Base-by-base conservation (phyloP, 1,140 invertebrate species). In the Neodiprion lecontei region DNA sequence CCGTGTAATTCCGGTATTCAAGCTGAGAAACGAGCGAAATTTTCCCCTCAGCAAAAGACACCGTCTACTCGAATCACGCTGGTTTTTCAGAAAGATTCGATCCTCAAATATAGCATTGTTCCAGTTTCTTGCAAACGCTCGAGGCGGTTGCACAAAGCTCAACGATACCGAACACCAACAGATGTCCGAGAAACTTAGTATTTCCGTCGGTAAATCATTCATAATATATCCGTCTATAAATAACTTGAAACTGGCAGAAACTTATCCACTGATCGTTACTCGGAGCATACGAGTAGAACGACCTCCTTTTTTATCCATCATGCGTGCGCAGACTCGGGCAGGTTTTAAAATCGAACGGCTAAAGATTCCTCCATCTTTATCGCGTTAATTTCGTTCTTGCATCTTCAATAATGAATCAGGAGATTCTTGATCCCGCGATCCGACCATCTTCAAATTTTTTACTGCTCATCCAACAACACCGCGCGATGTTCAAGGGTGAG, bases 161-260 rank as follows among this genome's bases (percentile, higher is more conserved):
- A 40, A 40, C 28, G 28, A 40, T 40, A 40, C 5, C 28, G 28
- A 5, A 40, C 28, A 40, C 28, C 11, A 17, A 12, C 53, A 61
- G 53, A 61, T 9, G 53, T 61, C 53, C 53, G 53, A 61, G 53
- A 61, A 61, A 61, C 53, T 61, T 61, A 17, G 53, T 61, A 61
- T 40, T 40, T 40, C 28, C 28, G 28, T 14, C 11, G n/a, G 3
- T 17, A 17, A 14, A 61, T 61, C 53, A 14, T 17, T 14, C 28
- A 40, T 40, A 40, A 40, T 40, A 40, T 40, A 40, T 40, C 28
- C 28, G 28, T 61, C 53, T 14, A 61, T 61, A 17, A 61, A 61
- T 61, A 61, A 17, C 53, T 12, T 61, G 4, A 17, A 61, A 61
- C 53, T 14, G 53, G 11, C n/a, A 17, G 53, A 61, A 12, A 14